Evolutionary conservation across 2,888 invertebrate species (phyloP), one percentile per base, ranked within the genome.

Genomic region (Brachylomia viminalis): DNA sequence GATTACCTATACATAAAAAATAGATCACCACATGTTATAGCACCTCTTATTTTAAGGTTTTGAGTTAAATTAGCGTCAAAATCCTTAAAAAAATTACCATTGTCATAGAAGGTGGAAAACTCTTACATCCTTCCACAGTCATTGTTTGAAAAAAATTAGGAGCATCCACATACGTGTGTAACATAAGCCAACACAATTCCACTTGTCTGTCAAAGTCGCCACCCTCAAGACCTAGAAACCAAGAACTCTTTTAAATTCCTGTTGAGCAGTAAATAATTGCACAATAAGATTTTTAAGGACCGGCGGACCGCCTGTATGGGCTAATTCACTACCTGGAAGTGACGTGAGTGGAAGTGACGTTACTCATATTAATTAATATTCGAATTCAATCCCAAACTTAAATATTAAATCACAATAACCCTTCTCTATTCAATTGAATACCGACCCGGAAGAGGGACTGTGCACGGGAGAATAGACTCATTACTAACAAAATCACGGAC

Each of bases 381-480:
- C 20, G 13, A 71, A 64, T 81, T 56, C 27, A 72, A 81, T 77
- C 23, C 61, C 11, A 17, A 82, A 70, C 62, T 59, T 33, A 66
- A 77, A 82, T 73, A 67, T 82, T 56, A 73, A 73, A 67, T 78
- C 62, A 68, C 45, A 78, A 78, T 59, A 58, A 27, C 66, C 58
- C 42, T 77, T 67, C 38, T 70, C 64, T 75, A 77, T 84, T 81
- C 69, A 84, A 84, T 86, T 75, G 70, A 71, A 86, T 66, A 33
- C 66, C 33, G 54, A 68, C 66, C 72, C 76, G 42, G 61, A 75
- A 80, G 76, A 77, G 76, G 81, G 64, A 33, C 64, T 45, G 67
- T 75, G 58, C 74, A 74, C 75, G 23, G 59, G 70, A 71, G 72
- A 86, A 69, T 80, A 73, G 58, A 84, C 82, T 76, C 58, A 87